Conservation (phyloP, 2,888 invertebrate genomes). For the Acronicta leporina region DNA sequence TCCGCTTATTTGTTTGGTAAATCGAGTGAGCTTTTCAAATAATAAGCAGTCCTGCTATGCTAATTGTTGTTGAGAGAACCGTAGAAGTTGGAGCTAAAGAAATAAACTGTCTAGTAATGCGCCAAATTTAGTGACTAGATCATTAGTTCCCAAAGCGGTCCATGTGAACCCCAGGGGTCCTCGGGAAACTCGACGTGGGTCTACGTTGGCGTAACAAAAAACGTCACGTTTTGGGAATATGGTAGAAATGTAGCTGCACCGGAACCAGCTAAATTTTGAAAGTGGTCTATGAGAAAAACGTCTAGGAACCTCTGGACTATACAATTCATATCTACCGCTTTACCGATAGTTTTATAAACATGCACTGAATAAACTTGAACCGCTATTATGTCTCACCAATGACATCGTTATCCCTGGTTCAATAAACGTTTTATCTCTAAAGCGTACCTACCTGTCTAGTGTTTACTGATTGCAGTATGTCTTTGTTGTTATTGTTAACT, state of each 20-base stretch:
- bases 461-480: conserved; percentile 8
- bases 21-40: conserved; percentile 13
- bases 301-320: no score
- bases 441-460: conserved; percentile 6
- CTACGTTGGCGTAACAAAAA: no score
- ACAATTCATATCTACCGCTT: conserved; percentile 24
- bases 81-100: not conserved
- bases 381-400: conserved; percentile 9
- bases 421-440: conserved; percentile 21
- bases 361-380: conserved; percentile 30
- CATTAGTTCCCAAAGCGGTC: no score
- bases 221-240: no score
- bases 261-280: no score
- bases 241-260: no score
- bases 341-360: conserved; percentile 31
- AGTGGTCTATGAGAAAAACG: no score
- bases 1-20: conserved; percentile 13
- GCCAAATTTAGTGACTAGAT: no score
- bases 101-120: not conserved
- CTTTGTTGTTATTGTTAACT: conserved; percentile 13
- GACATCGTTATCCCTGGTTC: conserved; percentile 11
- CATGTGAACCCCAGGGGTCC: no score
- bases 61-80: no score
- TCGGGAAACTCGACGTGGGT: no score
- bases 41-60: not conserved